Conservation (phyloP, 37 sponge, comb jelly and placozoan genomes). For the Crambe crambe region DNA sequence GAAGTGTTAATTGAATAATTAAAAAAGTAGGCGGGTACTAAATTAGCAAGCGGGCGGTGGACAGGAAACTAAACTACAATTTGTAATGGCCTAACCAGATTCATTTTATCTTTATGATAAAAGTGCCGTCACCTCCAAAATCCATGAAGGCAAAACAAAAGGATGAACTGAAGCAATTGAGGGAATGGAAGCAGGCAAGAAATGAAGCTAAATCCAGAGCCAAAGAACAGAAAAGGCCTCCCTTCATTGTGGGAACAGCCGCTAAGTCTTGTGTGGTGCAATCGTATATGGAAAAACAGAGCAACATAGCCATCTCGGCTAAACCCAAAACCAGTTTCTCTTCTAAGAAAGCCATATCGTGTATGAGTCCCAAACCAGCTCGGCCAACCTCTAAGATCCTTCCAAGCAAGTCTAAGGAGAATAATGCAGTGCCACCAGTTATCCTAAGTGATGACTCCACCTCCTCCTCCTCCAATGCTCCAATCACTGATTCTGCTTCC, state of each 20-base stretch:
- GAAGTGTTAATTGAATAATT: too few species aligned
- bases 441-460: too few species aligned
- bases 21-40: too few species aligned
- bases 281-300: neutral
- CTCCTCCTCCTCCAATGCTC: too few species aligned
- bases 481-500: neutral
- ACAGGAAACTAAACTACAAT: too few species aligned
- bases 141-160: too few species aligned
- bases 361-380: neutral
- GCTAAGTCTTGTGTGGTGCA: neutral
- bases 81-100: too few species aligned
- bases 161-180: slow-evolving; percentile 10
- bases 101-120: too few species aligned
- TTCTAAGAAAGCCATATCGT: neutral
- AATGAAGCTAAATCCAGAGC: slow-evolving; percentile 34
- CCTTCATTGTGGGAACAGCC: neutral
- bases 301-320: neutral
- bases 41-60: too few species aligned
- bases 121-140: too few species aligned
- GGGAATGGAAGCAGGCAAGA: slow-evolving; percentile 45
- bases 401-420: neutral
- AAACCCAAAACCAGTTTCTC: neutral
- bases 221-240: slow-evolving; percentile 10
- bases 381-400: neutral
- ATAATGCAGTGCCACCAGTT: neutral